Evolutionary conservation across 2,888 invertebrate genomes (phyloP).

Genomic region (Thymelicus lineola): DNA sequence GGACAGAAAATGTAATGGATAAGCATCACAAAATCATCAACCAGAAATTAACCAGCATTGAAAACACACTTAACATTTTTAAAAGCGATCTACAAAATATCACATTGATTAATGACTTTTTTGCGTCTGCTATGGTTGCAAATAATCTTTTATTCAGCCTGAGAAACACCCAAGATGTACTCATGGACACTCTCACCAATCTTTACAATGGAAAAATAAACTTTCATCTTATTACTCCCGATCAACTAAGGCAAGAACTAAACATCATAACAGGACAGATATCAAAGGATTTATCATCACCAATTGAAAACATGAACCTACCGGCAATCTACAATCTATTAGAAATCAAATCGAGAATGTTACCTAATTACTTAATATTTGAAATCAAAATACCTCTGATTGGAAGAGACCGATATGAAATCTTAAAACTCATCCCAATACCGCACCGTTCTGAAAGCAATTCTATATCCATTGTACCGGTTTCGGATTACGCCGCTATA

Average conservation of each 20-base stretch:
- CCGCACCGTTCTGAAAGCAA: too few species aligned
- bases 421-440: constrained; percentile 6
- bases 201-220: too few species aligned
- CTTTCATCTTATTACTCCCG: too few species aligned
- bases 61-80: neutral
- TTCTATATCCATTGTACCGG: too few species aligned
- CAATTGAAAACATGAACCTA: constrained; percentile 16
- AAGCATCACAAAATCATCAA: constrained; percentile 19
- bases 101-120: too few species aligned
- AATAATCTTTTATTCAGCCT: too few species aligned
- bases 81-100: constrained; percentile 4
- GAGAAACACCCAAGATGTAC: too few species aligned
- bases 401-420: constrained; percentile 11
- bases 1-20: constrained; percentile 7
- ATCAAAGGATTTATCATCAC: constrained; percentile 14
- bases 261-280: constrained; percentile 18
- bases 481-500: too few species aligned
- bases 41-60: neutral
- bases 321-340: constrained; percentile 18
- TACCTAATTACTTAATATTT: constrained; percentile 8
- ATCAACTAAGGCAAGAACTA: constrained; percentile 8
- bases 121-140: too few species aligned
- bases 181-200: too few species aligned
- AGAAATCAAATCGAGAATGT: constrained; percentile 11
- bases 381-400: constrained; percentile 16